These are phyloP conservation scores for Pluvianellus socialis DNA, from an alignment of 2,113 vertebrate genomes.

Conservation along the genomic window DNA sequence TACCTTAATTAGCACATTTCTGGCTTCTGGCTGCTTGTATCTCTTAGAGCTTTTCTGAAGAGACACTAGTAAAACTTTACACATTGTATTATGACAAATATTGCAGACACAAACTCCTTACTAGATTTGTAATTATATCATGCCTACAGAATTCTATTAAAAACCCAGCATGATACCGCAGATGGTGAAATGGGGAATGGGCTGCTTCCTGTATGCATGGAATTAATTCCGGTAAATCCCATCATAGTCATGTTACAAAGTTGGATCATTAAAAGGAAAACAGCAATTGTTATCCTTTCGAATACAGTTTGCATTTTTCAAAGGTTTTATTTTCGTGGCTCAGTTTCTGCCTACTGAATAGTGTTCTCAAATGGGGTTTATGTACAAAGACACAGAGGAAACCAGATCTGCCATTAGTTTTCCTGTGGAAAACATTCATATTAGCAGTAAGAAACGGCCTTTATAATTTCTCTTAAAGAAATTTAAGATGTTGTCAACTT, in stretches of 20 bases:
- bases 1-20: constrained; percentile 47
- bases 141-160: constrained; percentile 44
- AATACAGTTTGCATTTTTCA: constrained; percentile 6
- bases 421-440: not conserved
- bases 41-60: constrained; percentile 20
- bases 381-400: constrained; percentile 23
- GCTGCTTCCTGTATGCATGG: not conserved
- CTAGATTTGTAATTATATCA: constrained; percentile 38
- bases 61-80: constrained; percentile 35
- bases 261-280: constrained; percentile 41
- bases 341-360: constrained; percentile 15
- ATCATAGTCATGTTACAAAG: not conserved
- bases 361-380: not conserved
- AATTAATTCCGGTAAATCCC: constrained; percentile 36
- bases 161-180: constrained; percentile 1
- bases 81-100: constrained; percentile 4
- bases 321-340: constrained; percentile 37
- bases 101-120: not conserved
- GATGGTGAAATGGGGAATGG: constrained; percentile 35
- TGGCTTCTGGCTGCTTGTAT: constrained; percentile 36
- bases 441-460: not conserved
- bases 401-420: not conserved
- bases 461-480: not conserved
- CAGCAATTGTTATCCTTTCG: constrained; percentile 21
- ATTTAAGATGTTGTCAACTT: not conserved